Percentiles rank a stretch among this genome's conserved stretches.
Conservation (phyloP, 2,888 invertebrate genomes). For the Cheilosia soror region DNA sequence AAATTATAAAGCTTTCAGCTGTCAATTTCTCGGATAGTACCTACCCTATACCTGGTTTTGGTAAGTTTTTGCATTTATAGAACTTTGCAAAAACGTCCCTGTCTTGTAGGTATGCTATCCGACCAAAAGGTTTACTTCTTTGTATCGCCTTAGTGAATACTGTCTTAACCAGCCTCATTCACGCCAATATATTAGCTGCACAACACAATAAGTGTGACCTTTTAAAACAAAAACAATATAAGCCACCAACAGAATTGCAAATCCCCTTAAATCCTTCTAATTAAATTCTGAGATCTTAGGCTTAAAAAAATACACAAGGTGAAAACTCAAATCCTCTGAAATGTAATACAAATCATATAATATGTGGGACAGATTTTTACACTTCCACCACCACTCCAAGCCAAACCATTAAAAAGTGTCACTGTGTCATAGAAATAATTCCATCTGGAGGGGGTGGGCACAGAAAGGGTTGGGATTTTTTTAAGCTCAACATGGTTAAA, state of each 20-base stretch:
- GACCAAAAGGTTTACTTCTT: no score
- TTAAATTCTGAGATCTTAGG: constrained; percentile 14
- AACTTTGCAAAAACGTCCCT: no score
- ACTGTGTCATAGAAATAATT: constrained; percentile 20
- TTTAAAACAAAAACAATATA: not conserved
- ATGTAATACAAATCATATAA: constrained; percentile 33
- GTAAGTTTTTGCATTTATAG: no score
- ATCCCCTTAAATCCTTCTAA: not conserved
- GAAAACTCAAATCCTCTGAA: constrained; percentile 26
- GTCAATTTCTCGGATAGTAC: no score
- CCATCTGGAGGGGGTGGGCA: not conserved
- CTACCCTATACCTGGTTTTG: no score
- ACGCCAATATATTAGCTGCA: no score
- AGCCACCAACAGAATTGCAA: not conserved
- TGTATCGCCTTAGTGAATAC: no score
- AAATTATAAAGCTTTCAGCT: no score
- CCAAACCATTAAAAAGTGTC: not conserved
- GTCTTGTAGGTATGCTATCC: no score
- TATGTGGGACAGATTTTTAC: constrained; percentile 12
- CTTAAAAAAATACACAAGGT: not conserved
- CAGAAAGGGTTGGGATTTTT: constrained; percentile 14
- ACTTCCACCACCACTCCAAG: not conserved
- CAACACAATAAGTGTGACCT: not conserved
- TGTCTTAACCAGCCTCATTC: no score
- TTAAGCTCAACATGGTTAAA: constrained; percentile 25